Conservation (phyloP, 2,113 vertebrate species). For the Nettapus auritus region DNA sequence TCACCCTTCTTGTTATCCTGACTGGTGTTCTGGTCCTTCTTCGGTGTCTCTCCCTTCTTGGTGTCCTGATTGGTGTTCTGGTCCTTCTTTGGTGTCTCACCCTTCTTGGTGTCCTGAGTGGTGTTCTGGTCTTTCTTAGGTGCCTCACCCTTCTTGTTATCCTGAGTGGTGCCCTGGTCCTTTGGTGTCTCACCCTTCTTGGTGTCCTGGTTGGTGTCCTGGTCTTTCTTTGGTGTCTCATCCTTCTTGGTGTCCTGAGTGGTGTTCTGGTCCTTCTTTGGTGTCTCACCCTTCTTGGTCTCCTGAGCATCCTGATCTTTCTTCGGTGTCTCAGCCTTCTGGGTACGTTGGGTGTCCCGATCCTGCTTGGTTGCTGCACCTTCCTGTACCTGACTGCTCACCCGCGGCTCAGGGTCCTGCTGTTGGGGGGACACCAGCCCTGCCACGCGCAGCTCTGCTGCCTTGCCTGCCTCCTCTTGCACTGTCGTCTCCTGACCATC, state of each 20-base stretch:
- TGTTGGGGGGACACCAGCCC: not conserved
- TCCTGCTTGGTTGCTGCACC: not conserved
- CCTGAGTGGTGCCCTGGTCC: not conserved
- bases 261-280: not conserved
- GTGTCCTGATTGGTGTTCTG: fast-evolving
- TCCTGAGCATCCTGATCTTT: not conserved
- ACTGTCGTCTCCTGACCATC: not conserved
- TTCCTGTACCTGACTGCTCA: not conserved
- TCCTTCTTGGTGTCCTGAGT: no score
- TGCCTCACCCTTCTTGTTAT: not conserved
- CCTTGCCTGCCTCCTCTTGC: not conserved
- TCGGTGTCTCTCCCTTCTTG: not conserved
- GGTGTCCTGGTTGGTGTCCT: not conserved
- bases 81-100: not conserved
- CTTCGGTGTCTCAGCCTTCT: not conserved
- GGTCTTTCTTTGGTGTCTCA: not conserved
- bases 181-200: not conserved
- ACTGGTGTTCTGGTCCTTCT: not conserved
- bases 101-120: not conserved
- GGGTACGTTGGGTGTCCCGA: fast-evolving
- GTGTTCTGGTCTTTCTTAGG: not conserved
- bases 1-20: not conserved
- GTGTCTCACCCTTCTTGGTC: not conserved
- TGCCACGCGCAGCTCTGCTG: fast-evolving
- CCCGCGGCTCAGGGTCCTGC: not conserved